Base-by-base conservation (phyloP, 2,797 vertebrate species). In the Tiaroga cobitis region DNA sequence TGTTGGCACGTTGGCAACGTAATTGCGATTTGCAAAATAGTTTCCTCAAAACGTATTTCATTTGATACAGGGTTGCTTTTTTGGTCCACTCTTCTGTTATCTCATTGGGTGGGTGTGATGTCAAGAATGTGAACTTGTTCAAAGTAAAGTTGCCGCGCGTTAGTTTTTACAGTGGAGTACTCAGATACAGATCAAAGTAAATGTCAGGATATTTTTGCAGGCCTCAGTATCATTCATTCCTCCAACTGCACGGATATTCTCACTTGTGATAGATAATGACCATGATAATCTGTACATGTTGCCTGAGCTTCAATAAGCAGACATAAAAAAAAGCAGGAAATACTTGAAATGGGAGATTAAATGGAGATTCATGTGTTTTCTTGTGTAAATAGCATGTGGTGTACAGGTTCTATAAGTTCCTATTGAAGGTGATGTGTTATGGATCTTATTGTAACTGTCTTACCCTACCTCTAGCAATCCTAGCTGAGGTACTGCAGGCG, bases 341-440 rank as follows among this genome's bases (percentile, higher is more conserved):
- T 81, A 54, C 21, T 70, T 70, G 16, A 80, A 41, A 69, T 29
- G 8, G 39, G 43, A 75, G 37, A 74, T 77, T 77, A 81, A 80
- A 74, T 61, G 49, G 82, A 49, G 78, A 74, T 67, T 15, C 0
- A 3, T 7, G 61, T 63, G 15, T 63, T 78, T 61, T 29, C n/a
- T 56, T 32, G 43, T 2, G 11, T 69, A 61, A 78, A 56, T 9
- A 67, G 43, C 9, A 26, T n/a, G n/a, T 78, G 77, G 82, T 37
- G 74, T 43, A 26, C 9, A 78, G 74, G 18, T 56, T 26, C 54
- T 41, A 61, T 41, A 41, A 41, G 32, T 65, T 85, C 56, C 69
- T 24, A 46, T 69, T 78, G 16, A 69, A 18, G 59, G 8, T 56
- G n/a, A 13, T 19, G 15, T 73, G 46, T 61, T 61, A 29, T 67